Evolutionary conservation across 2,888 invertebrate genomes (phyloP).

Genomic region (Loripinus fragilis): DNA sequence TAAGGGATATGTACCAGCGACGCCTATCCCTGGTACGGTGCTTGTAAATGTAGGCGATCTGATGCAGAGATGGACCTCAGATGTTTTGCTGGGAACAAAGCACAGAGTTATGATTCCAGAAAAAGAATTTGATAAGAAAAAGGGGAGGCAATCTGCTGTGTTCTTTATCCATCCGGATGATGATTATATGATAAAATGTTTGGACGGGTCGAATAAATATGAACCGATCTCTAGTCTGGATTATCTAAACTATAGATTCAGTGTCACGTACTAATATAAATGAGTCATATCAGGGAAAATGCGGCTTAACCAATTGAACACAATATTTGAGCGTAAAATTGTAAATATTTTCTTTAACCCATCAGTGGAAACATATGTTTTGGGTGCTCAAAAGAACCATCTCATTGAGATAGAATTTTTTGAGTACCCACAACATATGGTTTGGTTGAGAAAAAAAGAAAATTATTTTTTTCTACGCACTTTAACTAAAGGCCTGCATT

Average conservation of each 20-base stretch:
- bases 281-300: too few species aligned
- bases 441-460: too few species aligned
- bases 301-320: too few species aligned
- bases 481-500: too few species aligned
- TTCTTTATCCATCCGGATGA: constrained; percentile 71
- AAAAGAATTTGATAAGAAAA: constrained; percentile 36
- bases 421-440: too few species aligned
- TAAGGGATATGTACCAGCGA: constrained; percentile 90
- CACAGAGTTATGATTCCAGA: constrained; percentile 67
- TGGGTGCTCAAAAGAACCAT: too few species aligned
- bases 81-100: constrained; percentile 87
- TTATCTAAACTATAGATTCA: constrained; percentile 49
- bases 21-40: constrained; percentile 90
- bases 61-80: constrained; percentile 90
- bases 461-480: too few species aligned
- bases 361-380: too few species aligned
- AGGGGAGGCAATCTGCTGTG: constrained; percentile 61
- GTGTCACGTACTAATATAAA: constrained; percentile 36
- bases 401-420: too few species aligned
- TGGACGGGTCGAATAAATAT: constrained; percentile 73
- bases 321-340: too few species aligned
- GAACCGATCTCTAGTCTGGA: constrained; percentile 65
- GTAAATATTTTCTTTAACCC: too few species aligned
- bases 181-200: constrained; percentile 58
- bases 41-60: constrained; percentile 91